Conservation (phyloP, 2,888 invertebrate species). For the Nowickia ferox region DNA sequence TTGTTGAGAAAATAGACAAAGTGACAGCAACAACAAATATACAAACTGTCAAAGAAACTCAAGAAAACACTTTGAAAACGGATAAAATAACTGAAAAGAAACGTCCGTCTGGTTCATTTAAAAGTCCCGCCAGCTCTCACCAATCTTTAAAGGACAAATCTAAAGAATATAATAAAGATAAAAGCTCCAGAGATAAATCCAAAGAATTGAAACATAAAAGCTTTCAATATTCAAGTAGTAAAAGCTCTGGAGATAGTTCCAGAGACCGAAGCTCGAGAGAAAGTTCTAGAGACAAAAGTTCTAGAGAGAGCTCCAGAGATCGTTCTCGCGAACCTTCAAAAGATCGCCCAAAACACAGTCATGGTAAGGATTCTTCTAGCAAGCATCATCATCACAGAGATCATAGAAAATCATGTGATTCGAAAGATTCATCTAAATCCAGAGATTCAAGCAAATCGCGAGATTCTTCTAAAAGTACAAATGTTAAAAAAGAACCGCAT, state of each 20-base stretch:
- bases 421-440: conserved; percentile 50
- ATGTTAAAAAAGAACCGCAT: neutral
- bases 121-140: conserved; percentile 46
- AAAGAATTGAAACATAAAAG: conserved; percentile 42
- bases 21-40: neutral
- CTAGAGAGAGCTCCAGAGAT: conserved; percentile 52
- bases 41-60: neutral
- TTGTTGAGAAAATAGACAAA: conserved; percentile 2
- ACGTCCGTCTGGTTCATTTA: conserved; percentile 10
- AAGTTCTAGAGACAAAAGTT: conserved; percentile 41
- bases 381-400: conserved; percentile 49
- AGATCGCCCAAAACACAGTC: conserved; percentile 40
- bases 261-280: conserved; percentile 42
- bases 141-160: conserved; percentile 47
- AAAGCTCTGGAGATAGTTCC: conserved; percentile 31
- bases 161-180: conserved; percentile 26
- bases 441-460: conserved; percentile 59
- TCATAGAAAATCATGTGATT: conserved; percentile 47
- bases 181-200: conserved; percentile 34
- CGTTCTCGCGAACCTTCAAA: conserved; percentile 50
- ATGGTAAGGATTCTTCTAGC: conserved; percentile 12
- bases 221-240: conserved; percentile 9
- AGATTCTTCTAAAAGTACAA: conserved; percentile 10
- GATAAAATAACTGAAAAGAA: neutral
- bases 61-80: neutral